A percentile compares a stretch with the other conserved stretches of the same genome.
Evolutionary conservation across 2,888 invertebrate genomes (phyloP).

Genomic region (Dryocosmus kuriphilus): DNA sequence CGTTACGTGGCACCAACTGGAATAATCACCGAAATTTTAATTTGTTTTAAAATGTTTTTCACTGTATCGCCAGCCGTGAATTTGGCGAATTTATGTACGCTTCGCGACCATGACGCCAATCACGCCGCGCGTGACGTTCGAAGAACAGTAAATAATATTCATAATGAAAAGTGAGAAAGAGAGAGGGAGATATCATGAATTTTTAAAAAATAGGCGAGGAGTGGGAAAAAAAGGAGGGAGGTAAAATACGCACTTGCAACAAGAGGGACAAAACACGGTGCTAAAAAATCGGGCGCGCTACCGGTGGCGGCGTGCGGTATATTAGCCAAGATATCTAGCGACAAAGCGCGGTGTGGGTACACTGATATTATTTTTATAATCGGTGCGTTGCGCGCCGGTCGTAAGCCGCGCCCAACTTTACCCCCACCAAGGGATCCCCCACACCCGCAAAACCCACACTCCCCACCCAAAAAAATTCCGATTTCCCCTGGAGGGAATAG

Average conservation of each 20-base stretch:
- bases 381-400: constrained; percentile 41
- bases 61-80: neutral
- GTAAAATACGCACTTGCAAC: constrained; percentile 30
- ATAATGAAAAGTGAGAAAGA: constrained; percentile 2
- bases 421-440: constrained; percentile 2
- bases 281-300: constrained; percentile 36
- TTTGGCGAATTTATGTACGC: neutral
- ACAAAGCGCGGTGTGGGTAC: constrained; percentile 44
- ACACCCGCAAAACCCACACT: neutral
- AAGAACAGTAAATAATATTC: neutral
- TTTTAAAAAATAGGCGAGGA: neutral
- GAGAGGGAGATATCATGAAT: neutral
- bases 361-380: constrained; percentile 46
- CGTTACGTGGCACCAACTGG: neutral
- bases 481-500: neutral
- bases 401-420: constrained; percentile 43
- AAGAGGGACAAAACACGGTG: constrained; percentile 9
- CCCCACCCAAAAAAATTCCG: neutral
- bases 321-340: constrained; percentile 39
- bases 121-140: neutral
- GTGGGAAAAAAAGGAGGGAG: neutral
- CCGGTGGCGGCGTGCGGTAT: constrained; percentile 36
- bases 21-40: neutral
- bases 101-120: neutral
- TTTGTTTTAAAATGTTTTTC: neutral